Percentiles rank a stretch among this genome's conserved stretches.
Evolutionary conservation across 2,113 vertebrate genomes (phyloP).

Genomic region (Potamarius usumacintae): DNA sequence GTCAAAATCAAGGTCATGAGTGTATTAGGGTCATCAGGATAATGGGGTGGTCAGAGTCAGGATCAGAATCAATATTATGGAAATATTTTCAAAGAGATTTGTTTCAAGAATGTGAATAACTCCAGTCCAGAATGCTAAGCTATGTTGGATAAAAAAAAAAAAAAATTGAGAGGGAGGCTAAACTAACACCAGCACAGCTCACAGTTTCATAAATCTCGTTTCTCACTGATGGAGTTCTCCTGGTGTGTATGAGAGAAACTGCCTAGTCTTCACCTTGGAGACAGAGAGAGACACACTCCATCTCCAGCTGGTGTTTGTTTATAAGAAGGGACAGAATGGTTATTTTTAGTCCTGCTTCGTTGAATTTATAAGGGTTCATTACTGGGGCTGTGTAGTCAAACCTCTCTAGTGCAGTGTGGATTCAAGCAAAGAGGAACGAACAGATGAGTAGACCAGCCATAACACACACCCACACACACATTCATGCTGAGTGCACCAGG

Average conservation of each 20-base stretch:
- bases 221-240: slow-evolving; percentile 2
- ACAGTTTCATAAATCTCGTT: neutral
- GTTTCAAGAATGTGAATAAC: neutral
- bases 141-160: neutral
- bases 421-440: slow-evolving; percentile 6
- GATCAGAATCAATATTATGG: neutral
- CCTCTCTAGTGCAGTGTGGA: neutral
- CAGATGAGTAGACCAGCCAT: slow-evolving; percentile 54
- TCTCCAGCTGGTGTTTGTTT: slow-evolving; percentile 19
- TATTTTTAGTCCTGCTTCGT: slow-evolving; percentile 23
- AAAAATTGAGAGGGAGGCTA: neutral
- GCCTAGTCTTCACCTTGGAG: slow-evolving; percentile 6
- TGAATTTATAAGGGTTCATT: slow-evolving; percentile 18
- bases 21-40: neutral
- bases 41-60: neutral
- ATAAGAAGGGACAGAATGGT: neutral
- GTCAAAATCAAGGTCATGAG: neutral
- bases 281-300: slow-evolving; percentile 4
- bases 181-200: neutral
- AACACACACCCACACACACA: slow-evolving; percentile 17
- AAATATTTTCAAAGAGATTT: neutral
- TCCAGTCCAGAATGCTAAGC: neutral
- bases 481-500: slow-evolving; percentile 15
- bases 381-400: neutral
- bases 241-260: neutral